Conservation (phyloP, 2,888 invertebrate species). For the Bellardia pandia region DNA sequence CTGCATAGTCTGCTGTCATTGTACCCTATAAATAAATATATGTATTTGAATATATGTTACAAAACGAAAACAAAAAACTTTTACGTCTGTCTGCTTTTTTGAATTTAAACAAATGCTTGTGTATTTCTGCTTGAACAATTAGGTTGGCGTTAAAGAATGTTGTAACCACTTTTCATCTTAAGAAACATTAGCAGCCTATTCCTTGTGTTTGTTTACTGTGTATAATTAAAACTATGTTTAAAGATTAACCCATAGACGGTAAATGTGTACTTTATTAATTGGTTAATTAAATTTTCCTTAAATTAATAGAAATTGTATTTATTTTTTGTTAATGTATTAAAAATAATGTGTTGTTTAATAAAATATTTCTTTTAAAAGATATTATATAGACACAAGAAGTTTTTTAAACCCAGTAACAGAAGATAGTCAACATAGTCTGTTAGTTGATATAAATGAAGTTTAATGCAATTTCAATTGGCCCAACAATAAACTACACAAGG, state of each 20-base stretch:
- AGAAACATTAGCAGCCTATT: constrained; percentile 17
- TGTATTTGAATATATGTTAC: neutral
- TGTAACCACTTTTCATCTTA: constrained; percentile 10
- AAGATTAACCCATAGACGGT: neutral
- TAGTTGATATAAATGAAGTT: too few species aligned
- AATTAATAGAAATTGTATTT: neutral
- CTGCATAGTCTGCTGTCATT: constrained; percentile 11
- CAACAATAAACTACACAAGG: too few species aligned
- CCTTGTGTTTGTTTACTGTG: neutral
- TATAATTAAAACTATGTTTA: constrained; percentile 9
- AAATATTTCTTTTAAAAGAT: too few species aligned
- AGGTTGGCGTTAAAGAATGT: constrained; percentile 12
- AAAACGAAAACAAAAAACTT: neutral
- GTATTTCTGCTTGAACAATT: constrained; percentile 13
- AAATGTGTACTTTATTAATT: constrained; percentile 13
- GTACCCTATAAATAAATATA: constrained; percentile 5
- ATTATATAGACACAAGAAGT: too few species aligned
- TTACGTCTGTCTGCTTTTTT: neutral
- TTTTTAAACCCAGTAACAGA: too few species aligned
- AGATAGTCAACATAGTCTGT: too few species aligned
- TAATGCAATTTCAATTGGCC: too few species aligned
- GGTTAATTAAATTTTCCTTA: constrained; percentile 9
- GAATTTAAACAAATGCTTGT: constrained; percentile 28
- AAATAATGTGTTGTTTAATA: too few species aligned
- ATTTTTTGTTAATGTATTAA: neutral